phyloP scores from a whole-genome alignment of 37 sponge, comb jelly and placozoan genomes.

The Theonella swinhoei region DNA sequence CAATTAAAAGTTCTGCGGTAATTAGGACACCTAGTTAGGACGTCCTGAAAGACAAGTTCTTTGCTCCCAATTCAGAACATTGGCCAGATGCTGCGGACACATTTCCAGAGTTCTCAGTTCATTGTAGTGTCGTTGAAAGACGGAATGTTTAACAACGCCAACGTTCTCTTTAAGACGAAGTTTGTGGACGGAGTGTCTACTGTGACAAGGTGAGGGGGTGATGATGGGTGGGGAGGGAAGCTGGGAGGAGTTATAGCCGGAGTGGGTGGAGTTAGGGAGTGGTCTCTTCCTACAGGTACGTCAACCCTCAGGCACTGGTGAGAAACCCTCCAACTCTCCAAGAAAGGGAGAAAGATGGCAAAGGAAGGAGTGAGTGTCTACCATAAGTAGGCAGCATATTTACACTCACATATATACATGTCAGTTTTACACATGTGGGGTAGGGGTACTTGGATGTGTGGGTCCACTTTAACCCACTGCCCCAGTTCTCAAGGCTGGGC shows the following conservation, averaged over 20 bases:
- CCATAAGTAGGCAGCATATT: no score
- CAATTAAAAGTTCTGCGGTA: no score
- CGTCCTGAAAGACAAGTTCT: no score
- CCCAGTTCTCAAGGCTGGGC: no score
- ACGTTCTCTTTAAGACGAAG: slow-evolving; percentile 97
- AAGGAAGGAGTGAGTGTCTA: not conserved
- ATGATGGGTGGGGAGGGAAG: not conserved
- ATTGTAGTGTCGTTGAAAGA: slow-evolving; percentile 98
- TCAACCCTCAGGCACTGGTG: slow-evolving; percentile 17
- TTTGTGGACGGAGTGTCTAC: slow-evolving; percentile 99
- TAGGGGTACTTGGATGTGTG: no score
- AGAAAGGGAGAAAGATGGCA: not conserved
- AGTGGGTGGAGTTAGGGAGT: not conserved
- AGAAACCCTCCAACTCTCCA: not conserved
- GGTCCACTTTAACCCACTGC: no score
- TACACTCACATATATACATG: no score
- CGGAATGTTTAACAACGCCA: slow-evolving; percentile 99
- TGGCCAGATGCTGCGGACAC: slow-evolving; percentile 95
- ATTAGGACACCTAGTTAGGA: no score
- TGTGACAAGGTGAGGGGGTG: slow-evolving; percentile 65
- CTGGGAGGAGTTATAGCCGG: not conserved
- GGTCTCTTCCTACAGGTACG: not conserved
- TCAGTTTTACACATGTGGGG: no score
- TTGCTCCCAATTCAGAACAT: slow-evolving; percentile 85
- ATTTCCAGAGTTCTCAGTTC: slow-evolving; percentile 97